Evolutionary conservation across 2,888 invertebrate species (phyloP), one percentile per base, ranked within the genome.

Genomic region (Cantharis lateralis): DNA sequence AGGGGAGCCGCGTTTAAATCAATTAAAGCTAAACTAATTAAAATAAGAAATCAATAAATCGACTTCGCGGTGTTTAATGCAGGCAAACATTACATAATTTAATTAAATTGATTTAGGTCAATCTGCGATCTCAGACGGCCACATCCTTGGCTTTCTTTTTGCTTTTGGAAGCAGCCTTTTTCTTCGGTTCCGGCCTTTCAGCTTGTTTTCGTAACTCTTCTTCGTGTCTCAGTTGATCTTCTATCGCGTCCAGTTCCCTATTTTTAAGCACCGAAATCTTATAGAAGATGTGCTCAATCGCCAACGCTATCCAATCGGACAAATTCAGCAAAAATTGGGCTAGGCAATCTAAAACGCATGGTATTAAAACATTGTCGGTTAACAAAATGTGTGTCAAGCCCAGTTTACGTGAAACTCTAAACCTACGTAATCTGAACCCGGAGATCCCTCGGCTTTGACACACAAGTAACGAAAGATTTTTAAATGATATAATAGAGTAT

Each of bases 241-340:
- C 84, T 16, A 85, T 83, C 71, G 82, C 75, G 18, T 84, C 83
- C 63, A 85, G 73, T 78, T 87, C 85, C 64, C 71, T 71, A 68
- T 85, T 86, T 79, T 87, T 86, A 66, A 84, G 84, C 28, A 87
- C 79, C 78, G 88, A 85, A 5, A 87, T 84, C 62, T 84, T 84
- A 75, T 86, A 88, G 78, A 87, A 88, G 20, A 88, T 80, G 71
- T 85, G 83, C 77, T 87, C 86, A 15, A 87, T 83, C 3, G 86
- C 85, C n/a, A 87, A 84, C 0, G 88, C 87, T 68, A 86, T 83
- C 87, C 87, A 88, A 78, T 88, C 88, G 3, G 87, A 82, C 1
- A 87, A 80, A 32, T 84, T 81, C 18, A 87, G 82, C 63, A 88
- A 80, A 78, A 88, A 87, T 5, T 77, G 64, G 9, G 85, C 84